These are phyloP conservation scores for Gonocerus acuteangulatus DNA, from an alignment of 2,888 invertebrate genomes.

Conservation along the genomic window DNA sequence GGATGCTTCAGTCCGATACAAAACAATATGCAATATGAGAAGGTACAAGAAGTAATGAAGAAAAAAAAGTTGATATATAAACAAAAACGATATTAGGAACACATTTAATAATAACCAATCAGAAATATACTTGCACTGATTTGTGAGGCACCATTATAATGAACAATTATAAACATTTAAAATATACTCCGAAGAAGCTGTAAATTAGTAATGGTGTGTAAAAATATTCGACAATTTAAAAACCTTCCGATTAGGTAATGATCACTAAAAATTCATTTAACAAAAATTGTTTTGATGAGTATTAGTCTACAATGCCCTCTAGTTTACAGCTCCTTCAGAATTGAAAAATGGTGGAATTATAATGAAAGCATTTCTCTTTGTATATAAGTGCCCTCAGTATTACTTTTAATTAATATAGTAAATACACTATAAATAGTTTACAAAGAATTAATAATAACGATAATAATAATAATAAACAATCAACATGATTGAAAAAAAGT, in stretches of 20 bases:
- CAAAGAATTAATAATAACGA: constrained; percentile 20
- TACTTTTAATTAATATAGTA: constrained; percentile 20
- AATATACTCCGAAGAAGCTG: constrained; percentile 12
- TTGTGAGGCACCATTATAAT: constrained; percentile 10
- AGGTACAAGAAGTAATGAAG: background rate
- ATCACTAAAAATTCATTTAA: background rate
- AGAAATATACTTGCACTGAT: constrained; percentile 4
- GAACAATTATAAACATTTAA: constrained; percentile 10
- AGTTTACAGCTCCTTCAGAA: constrained; percentile 20
- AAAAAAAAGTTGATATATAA: too few relatives aligned
- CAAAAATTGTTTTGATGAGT: background rate
- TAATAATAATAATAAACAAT: constrained; percentile 20
- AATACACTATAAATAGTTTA: constrained; percentile 25
- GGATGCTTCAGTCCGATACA: too few relatives aligned
- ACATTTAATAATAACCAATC: too few relatives aligned
- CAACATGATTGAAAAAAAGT: constrained; percentile 24
- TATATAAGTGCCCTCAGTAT: constrained; percentile 23
- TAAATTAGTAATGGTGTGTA: background rate
- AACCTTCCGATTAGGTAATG: too few relatives aligned
- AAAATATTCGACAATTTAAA: too few relatives aligned
- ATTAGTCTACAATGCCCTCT: background rate
- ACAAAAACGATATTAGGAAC: too few relatives aligned
- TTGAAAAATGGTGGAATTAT: constrained; percentile 11
- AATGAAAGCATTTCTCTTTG: constrained; percentile 21
- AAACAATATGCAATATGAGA: too few relatives aligned